Percentiles rank a stretch among this genome's conserved stretches.
Evolutionary conservation across 2,888 invertebrate genomes (phyloP).

Genomic region (Amiota mariae): DNA sequence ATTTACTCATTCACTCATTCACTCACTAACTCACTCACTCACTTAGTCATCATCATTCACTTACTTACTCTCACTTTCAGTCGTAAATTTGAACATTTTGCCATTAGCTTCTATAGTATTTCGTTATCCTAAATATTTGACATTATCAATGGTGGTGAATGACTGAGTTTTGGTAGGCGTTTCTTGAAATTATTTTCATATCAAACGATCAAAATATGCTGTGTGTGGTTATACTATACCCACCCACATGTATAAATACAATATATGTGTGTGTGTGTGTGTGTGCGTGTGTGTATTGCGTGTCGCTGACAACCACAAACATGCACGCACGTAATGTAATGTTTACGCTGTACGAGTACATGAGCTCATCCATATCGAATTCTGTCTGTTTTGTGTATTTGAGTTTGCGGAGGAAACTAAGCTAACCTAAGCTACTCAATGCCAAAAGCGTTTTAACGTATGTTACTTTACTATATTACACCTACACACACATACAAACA

Average conservation of each 20-base stretch:
- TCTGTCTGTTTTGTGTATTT: background rate
- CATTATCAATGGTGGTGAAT: slow-evolving; percentile 37
- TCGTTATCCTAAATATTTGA: too few relatives aligned
- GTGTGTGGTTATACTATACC: background rate
- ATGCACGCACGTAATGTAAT: background rate
- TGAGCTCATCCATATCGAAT: background rate
- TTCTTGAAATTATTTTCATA: slow-evolving; percentile 62
- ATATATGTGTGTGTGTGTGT: slow-evolving; percentile 26
- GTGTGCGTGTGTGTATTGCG: slow-evolving; percentile 1
- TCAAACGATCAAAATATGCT: slow-evolving; percentile 38
- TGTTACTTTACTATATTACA: background rate
- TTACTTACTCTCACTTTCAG: background rate
- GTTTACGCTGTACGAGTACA: background rate
- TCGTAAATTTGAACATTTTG: background rate
- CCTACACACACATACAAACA: background rate
- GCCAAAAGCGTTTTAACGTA: slow-evolving; percentile 9
- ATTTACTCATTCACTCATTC: too few relatives aligned
- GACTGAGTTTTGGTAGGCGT: slow-evolving; percentile 36
- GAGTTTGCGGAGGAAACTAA: background rate
- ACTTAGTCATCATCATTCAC: background rate
- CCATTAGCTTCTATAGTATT: slow-evolving; percentile 13
- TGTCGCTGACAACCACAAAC: background rate
- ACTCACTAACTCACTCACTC: too few relatives aligned
- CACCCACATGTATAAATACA: background rate
- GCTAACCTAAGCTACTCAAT: background rate